phyloP scores from a whole-genome alignment of 2,797 vertebrate genomes.

The Staurois parvus region DNA sequence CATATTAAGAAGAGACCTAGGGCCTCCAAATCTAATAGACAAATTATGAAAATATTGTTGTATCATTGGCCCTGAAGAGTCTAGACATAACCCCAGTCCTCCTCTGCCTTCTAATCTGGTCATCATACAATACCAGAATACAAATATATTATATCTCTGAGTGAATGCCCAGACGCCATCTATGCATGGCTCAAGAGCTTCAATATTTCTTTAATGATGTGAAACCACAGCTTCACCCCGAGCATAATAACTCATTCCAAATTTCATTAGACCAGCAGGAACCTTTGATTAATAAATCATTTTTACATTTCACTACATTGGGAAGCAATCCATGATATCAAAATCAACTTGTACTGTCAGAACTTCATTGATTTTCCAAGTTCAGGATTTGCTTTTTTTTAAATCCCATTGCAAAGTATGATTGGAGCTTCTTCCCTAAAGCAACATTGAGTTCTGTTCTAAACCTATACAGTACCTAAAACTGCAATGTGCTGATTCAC shows the following conservation, averaged over 20 bases:
- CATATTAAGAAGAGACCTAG: constrained; percentile 5
- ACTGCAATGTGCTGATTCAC: neutral
- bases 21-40: constrained; percentile 8
- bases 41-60: constrained; percentile 43
- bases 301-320: constrained; percentile 27
- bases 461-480: neutral
- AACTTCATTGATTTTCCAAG: constrained; percentile 13
- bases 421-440: neutral
- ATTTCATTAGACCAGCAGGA: constrained; percentile 39
- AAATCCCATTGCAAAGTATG: neutral
- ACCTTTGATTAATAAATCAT: constrained; percentile 25
- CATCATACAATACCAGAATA: constrained; percentile 6
- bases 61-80: constrained; percentile 8
- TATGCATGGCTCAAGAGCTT: constrained; percentile 24
- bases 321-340: constrained; percentile 20
- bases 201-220: constrained; percentile 43
- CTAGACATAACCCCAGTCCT: constrained; percentile 37
- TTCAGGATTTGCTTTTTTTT: neutral
- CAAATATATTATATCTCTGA: constrained; percentile 11
- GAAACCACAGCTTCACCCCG: constrained; percentile 29
- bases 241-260: constrained; percentile 32
- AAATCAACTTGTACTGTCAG: constrained; percentile 10
- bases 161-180: constrained; percentile 11
- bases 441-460: neutral
- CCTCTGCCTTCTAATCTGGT: constrained; percentile 23